Base-by-base conservation (phyloP, 2,797 vertebrate species). In the Tapirus indicus region DNA sequence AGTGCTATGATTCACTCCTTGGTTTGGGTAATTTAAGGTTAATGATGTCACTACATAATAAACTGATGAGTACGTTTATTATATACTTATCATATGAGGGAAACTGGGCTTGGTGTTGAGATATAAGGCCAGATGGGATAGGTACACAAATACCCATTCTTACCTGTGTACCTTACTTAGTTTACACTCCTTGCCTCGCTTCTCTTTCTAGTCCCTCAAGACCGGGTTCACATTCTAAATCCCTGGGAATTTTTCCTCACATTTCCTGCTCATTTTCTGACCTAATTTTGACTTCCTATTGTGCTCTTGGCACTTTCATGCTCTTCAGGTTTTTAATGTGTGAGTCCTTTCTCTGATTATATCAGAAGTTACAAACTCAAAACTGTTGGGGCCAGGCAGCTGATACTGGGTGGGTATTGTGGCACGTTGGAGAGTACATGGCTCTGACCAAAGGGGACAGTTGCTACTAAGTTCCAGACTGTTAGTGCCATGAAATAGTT, bases 41-140 rank as follows among this genome's bases (percentile, higher is more conserved):
- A 66, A 27, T 88, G 49, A 52, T 38, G 72, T 87, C 27, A 71
- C 47, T 90, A 32, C 6, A 6, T 84, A 74, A 84, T 74, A 64
- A 95, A 92, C 41, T 77, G 27, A 11, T 77, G 72, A 92, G 66
- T 72, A 84, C 44, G 49, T 60, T 84, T 83, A 77, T 84, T 88
- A 29, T 77, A 66, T 80, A 44, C 32, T 64, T 89, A 13, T 7
- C 47, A 29, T 89, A 14, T 75, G 41, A 62, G 35, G 35, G 58
- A 66, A 75, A n/a, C 49, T 71, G 68, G 38, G 38, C 47, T 88
- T 60, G 47, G 14, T 95, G 17, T 69, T 83, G 35, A 60, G 62
- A 32, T 75, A 66, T 3, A 82, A 69, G 44, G 68, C 23, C 62
- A 93, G 41, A 68, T 66, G 77, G 4, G 47, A 74, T 72, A 83